phyloP scores from a whole-genome alignment of 2,797 vertebrate genomes.

The Hydrocynus forskahlii region DNA sequence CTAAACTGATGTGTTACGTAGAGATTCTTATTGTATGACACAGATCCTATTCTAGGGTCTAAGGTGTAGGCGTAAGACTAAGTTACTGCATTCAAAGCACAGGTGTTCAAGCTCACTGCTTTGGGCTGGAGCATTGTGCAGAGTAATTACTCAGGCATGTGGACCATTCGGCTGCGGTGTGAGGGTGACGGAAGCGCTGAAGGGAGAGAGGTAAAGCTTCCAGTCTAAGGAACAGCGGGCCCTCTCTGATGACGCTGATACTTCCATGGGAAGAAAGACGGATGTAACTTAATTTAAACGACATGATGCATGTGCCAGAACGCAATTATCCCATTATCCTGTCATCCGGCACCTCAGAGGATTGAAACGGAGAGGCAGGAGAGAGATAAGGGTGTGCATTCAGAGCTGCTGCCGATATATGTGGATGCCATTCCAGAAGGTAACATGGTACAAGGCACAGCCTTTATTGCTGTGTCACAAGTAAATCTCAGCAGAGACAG shows the following conservation, averaged over 20 bases:
- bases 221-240: slow-evolving; percentile 51
- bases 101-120: slow-evolving; percentile 54
- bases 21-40: not conserved
- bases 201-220: slow-evolving; percentile 67
- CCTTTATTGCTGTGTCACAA: not conserved
- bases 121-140: slow-evolving; percentile 56
- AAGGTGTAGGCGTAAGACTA: not conserved
- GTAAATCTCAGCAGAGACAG: slow-evolving; percentile 4
- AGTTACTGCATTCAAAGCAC: slow-evolving; percentile 42
- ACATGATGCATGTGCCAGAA: slow-evolving; percentile 78
- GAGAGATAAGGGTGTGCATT: slow-evolving; percentile 71
- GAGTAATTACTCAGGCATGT: slow-evolving; percentile 62
- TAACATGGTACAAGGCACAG: not conserved
- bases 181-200: slow-evolving; percentile 57
- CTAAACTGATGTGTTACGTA: not conserved
- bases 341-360: slow-evolving; percentile 77
- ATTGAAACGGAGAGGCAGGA: slow-evolving; percentile 62
- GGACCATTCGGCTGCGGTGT: slow-evolving; percentile 53
- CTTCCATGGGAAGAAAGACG: slow-evolving; percentile 67
- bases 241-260: slow-evolving; percentile 71
- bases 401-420: slow-evolving; percentile 58
- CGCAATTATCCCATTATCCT: slow-evolving; percentile 80
- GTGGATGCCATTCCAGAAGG: slow-evolving; percentile 51
- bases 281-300: slow-evolving; percentile 76
- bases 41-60: slow-evolving; percentile 13